Conservation (phyloP, 2,797 vertebrate species). For the Scarus forsteni region DNA sequence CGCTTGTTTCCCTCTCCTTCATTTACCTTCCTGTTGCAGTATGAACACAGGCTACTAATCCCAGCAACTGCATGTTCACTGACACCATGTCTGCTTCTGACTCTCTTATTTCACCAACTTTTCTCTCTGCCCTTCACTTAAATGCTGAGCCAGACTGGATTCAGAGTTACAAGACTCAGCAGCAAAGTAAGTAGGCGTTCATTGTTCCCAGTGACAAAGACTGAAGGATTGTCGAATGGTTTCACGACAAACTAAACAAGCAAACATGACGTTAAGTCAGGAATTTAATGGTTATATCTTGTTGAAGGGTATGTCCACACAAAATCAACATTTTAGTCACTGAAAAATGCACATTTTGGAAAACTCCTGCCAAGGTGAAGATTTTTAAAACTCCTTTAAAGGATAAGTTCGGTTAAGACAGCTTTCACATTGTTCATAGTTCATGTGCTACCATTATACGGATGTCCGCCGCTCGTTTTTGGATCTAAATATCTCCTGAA, state of each 20-base stretch:
- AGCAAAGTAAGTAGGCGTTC: conserved; percentile 87
- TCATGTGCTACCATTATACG: no score
- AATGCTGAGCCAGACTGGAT: conserved; percentile 89
- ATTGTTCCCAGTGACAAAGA: conserved; percentile 1
- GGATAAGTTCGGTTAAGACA: no score
- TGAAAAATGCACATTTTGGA: no score
- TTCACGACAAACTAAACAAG: background rate
- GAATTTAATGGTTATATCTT: no score
- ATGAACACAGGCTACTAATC: conserved; percentile 28
- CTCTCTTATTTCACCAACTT: conserved; percentile 55
- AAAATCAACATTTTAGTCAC: no score
- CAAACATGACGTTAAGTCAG: no score
- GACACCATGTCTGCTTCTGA: conserved; percentile 74
- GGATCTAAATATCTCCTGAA: no score
- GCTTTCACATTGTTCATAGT: no score
- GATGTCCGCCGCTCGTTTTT: no score
- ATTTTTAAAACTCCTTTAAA: no score
- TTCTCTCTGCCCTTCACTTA: conserved; percentile 50
- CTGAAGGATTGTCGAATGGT: background rate
- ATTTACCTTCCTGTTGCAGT: conserved; percentile 17
- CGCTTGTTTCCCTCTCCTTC: conserved; percentile 27
- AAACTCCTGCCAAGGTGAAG: no score
- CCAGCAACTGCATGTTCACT: conserved; percentile 66
- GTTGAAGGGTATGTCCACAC: no score
- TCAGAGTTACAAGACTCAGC: conserved; percentile 90